phyloP scores from a whole-genome alignment of 2,797 vertebrate species.

The Premnoplex brunnescens region DNA sequence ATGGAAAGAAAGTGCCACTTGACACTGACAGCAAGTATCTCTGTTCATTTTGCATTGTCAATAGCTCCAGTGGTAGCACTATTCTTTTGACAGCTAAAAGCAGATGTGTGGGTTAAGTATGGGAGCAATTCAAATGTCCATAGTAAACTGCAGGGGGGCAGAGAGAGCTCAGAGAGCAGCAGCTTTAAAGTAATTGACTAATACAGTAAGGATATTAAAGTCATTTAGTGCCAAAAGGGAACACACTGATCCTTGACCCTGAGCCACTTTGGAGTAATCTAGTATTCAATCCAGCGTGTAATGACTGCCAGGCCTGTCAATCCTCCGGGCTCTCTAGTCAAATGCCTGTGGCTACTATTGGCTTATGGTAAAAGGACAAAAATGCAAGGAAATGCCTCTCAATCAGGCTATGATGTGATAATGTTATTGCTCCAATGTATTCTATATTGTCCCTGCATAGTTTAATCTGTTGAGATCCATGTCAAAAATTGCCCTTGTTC shows the following conservation, averaged over 20 bases:
- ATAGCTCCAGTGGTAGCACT: slow-evolving; percentile 75
- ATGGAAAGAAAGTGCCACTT: slow-evolving; percentile 73
- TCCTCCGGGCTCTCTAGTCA: slow-evolving; percentile 92
- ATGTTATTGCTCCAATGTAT: slow-evolving; percentile 84
- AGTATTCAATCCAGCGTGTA: slow-evolving; percentile 99
- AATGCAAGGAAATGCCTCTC: slow-evolving; percentile 83
- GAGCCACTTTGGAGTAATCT: slow-evolving; percentile 99
- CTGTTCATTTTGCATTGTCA: slow-evolving; percentile 78
- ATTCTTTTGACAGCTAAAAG: slow-evolving; percentile 82
- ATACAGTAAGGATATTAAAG: slow-evolving; percentile 99
- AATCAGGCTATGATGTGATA: slow-evolving; percentile 84
- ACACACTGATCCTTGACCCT: slow-evolving; percentile 98
- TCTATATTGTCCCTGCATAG: slow-evolving; percentile 82
- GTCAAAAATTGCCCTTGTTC: slow-evolving; percentile 83
- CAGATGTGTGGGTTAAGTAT: slow-evolving; percentile 86
- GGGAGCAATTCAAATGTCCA: slow-evolving; percentile 86
- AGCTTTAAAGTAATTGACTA: slow-evolving; percentile 99
- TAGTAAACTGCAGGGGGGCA: slow-evolving; percentile 82
- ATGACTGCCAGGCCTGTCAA: slow-evolving; percentile 99
- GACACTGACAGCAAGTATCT: slow-evolving; percentile 75
- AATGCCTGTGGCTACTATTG: slow-evolving; percentile 87
- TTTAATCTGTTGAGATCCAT: slow-evolving; percentile 85
- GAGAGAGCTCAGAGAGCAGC: slow-evolving; percentile 83
- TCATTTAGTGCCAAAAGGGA: slow-evolving; percentile 99
- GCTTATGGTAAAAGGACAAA: slow-evolving; percentile 84